These are phyloP conservation scores for Poliocrania exsul DNA, from an alignment of 2,797 vertebrate genomes.

Conservation along the genomic window DNA sequence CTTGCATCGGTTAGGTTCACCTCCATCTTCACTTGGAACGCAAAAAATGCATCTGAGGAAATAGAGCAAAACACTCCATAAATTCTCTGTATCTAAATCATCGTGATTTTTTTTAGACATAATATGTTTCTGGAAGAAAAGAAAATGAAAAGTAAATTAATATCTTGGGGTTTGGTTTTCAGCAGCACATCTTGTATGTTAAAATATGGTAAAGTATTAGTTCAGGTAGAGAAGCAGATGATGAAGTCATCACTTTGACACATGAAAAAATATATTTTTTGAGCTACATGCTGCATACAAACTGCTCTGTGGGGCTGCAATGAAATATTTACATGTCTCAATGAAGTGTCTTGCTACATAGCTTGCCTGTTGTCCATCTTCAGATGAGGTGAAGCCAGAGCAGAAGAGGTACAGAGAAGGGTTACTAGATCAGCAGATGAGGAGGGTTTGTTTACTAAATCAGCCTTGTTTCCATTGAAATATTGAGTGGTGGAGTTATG, in stretches of 20 bases:
- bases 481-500: not conserved
- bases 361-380: not conserved
- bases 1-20: not conserved
- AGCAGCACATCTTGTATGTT: not conserved
- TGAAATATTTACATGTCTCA: not conserved
- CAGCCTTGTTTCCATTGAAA: not conserved
- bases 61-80: not conserved
- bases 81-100: not conserved
- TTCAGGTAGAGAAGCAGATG: not conserved
- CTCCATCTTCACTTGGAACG: not conserved
- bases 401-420: not conserved
- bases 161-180: not conserved
- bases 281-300: not conserved
- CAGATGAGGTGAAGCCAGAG: not conserved
- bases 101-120: not conserved
- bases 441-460: not conserved
- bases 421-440: not conserved
- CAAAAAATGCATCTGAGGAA: not conserved
- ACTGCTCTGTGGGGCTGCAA: not conserved
- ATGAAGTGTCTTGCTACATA: not conserved
- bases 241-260: not conserved
- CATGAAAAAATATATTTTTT: not conserved
- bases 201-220: not conserved
- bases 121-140: fast-evolving
- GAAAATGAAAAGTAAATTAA: not conserved